Base-by-base conservation (phyloP, 1,140 invertebrate species). In the Anagrus nilaparvatae region DNA sequence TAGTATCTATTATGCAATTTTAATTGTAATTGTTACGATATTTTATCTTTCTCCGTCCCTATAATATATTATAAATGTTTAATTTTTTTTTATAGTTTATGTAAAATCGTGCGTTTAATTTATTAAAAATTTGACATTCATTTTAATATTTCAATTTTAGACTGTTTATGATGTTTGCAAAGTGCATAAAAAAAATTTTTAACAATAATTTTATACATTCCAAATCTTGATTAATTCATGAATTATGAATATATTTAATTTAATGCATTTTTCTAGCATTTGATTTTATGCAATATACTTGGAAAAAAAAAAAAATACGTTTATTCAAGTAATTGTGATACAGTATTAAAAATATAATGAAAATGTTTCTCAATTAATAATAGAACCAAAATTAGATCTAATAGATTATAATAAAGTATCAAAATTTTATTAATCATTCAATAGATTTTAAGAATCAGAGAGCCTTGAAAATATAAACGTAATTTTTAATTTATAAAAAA, bases 371-470 rank as follows among this genome's bases (percentile, higher is more conserved):
- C 21, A 30, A 29, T 40, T 21, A 40, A 44, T 18, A 39, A 39
- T 39, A 34, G 38, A 2, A 43, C 18, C 23, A 7, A 31, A 13
- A 27, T 39, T 21, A 32, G 14, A 33, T 6, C 2, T 20, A 32
- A 27, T 44, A 3, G 17, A 27, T 32, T n/a, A 20, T 25, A 38
- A 27, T n/a, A 9, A 49, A 42, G 51, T 49, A 53, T 52, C 39
- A 50, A 54, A 52, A 32, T 53, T 53, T 50, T 54, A 55, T 35
- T 44, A 40, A 43, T 40, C 43, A 53, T n/a, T n/a, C n/a, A n/a
- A n/a, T n/a, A n/a, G n/a, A n/a, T n/a, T n/a, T n/a, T n/a, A n/a
- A n/a, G n/a, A n/a, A n/a, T n/a, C n/a, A n/a, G n/a, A n/a, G n/a
- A n/a, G n/a, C n/a, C n/a, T n/a, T n/a, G n/a, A n/a, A n/a, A n/a